A percentile compares a stretch with the other conserved stretches of the same genome.
phyloP scores from a whole-genome alignment of 2,797 vertebrate species.

The Acanthurus leucopareius region DNA sequence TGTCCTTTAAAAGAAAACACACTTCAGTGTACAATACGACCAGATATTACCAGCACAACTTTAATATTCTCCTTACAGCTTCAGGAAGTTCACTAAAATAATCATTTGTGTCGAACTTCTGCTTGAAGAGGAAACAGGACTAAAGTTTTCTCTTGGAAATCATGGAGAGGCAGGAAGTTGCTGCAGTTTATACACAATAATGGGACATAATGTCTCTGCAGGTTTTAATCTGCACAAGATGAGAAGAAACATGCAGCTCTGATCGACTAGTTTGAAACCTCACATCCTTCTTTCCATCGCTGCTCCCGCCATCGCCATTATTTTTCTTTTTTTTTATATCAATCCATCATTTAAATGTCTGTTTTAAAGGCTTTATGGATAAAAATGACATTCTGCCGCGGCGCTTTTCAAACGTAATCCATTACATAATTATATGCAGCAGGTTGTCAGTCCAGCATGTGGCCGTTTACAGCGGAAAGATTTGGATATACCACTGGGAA shows the following conservation, averaged over 20 bases:
- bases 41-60: background rate
- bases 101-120: background rate
- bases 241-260: background rate
- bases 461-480: background rate
- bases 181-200: background rate
- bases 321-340: background rate
- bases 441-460: conserved; percentile 28
- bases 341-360: conserved; percentile 32
- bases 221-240: conserved; percentile 21
- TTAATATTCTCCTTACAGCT: background rate
- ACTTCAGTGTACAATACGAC: background rate
- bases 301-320: background rate
- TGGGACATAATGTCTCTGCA: background rate
- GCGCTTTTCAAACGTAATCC: conserved; percentile 21
- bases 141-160: conserved; percentile 2
- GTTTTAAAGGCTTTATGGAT: conserved; percentile 39
- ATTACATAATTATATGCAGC: conserved; percentile 25
- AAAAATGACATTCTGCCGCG: conserved; percentile 17
- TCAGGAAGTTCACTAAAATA: background rate
- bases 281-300: background rate
- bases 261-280: background rate
- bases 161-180: background rate
- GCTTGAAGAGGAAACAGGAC: background rate
- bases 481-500: background rate
- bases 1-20: background rate